Evolutionary conservation across 2,113 vertebrate genomes (phyloP).

Genomic region (Lycaon pictus): DNA sequence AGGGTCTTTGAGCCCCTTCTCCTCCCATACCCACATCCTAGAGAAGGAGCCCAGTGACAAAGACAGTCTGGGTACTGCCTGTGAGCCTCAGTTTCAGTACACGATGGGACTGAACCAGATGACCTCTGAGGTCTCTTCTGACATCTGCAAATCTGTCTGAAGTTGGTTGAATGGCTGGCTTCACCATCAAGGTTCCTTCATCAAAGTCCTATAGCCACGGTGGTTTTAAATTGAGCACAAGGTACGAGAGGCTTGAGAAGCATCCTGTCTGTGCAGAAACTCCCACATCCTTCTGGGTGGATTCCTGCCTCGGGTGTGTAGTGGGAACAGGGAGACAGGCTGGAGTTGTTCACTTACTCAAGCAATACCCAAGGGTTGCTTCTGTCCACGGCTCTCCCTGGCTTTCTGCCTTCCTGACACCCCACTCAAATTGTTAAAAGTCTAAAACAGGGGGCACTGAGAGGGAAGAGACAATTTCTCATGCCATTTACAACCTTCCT

Average conservation of each 20-base stretch:
- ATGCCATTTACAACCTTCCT: conserved; percentile 55
- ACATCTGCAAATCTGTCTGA: background rate
- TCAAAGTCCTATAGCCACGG: background rate
- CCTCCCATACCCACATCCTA: background rate
- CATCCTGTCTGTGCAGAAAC: background rate
- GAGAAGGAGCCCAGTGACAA: background rate
- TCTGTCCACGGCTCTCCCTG: background rate
- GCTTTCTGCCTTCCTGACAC: conserved; percentile 14
- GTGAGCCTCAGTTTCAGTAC: background rate
- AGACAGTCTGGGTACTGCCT: background rate
- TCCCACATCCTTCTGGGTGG: background rate
- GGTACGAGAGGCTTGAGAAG: background rate
- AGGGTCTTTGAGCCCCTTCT: background rate
- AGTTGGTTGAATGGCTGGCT: background rate
- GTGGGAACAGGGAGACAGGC: background rate
- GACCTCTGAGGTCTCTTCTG: background rate
- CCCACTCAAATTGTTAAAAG: background rate
- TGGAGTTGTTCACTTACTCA: background rate
- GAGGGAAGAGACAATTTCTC: conserved; percentile 35
- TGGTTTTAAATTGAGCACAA: background rate
- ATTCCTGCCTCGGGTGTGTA: background rate
- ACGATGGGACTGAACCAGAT: background rate
- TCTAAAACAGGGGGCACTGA: background rate
- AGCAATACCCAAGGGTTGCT: background rate
- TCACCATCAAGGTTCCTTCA: background rate